Conservation (phyloP, 2,888 invertebrate genomes). For the Dolomedes plantarius region DNA sequence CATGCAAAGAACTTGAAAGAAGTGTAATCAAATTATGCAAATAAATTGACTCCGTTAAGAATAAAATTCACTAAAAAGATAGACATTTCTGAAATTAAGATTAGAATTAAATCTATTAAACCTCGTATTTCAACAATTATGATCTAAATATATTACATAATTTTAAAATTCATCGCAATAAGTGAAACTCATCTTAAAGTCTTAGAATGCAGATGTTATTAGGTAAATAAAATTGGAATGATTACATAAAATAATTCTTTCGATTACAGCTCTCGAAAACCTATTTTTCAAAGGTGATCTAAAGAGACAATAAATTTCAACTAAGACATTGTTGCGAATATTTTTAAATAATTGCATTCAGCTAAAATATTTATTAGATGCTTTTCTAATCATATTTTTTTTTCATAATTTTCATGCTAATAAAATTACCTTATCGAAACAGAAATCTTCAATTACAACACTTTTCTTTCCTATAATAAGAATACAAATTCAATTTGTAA, state of each 20-base stretch:
- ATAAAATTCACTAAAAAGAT: background rate
- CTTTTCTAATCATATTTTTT: background rate
- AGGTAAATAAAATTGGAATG: background rate
- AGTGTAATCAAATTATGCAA: background rate
- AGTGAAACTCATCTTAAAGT: background rate
- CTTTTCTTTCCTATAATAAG: background rate
- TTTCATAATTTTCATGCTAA: background rate
- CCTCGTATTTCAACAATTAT: slow-evolving; percentile 1
- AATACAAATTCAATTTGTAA: slow-evolving; percentile 1
- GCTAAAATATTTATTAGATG: background rate
- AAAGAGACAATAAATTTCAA: background rate
- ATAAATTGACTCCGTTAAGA: background rate
- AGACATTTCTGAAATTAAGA: background rate
- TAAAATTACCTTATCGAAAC: background rate
- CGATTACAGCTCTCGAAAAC: background rate
- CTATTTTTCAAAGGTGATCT: background rate
- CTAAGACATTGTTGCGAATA: background rate
- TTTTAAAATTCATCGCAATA: background rate
- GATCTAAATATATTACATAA: background rate
- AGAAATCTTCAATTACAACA: background rate
- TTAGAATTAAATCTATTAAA: slow-evolving; percentile 7
- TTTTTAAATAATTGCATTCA: background rate
- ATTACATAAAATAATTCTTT: background rate
- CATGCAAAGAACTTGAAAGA: background rate
- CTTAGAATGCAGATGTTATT: background rate